Conservation (phyloP, 2,888 invertebrate genomes). For the Torymus texanus region DNA sequence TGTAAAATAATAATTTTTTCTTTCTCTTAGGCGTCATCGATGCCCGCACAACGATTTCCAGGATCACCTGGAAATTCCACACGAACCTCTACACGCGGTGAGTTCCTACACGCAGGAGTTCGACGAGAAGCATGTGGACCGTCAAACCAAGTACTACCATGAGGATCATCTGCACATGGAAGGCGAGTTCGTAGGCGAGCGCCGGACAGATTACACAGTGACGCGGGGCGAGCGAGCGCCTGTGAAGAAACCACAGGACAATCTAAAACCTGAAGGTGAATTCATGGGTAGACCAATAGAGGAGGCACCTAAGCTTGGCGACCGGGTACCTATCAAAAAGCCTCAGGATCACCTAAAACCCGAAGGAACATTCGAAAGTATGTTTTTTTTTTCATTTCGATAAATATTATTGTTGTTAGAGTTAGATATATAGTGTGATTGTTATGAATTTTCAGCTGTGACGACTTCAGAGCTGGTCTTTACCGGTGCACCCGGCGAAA, state of each 20-base stretch:
- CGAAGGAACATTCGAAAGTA: conserved; percentile 76
- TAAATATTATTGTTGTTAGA: background rate
- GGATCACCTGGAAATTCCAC: conserved; percentile 69
- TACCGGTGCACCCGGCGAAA: conserved; percentile 79
- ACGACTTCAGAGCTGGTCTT: conserved; percentile 84
- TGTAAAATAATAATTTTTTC: background rate
- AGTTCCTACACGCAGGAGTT: conserved; percentile 82
- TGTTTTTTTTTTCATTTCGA: conserved; percentile 55
- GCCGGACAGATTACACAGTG: conserved; percentile 76
- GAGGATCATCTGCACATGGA: conserved; percentile 85
- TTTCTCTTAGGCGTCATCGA: conserved; percentile 84
- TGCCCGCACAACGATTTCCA: conserved; percentile 82
- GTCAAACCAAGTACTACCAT: conserved; percentile 79
- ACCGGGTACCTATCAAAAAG: conserved; percentile 69
- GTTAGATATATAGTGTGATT: background rate
- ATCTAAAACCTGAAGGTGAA: conserved; percentile 78
- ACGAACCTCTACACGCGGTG: conserved; percentile 68
- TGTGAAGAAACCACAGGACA: conserved; percentile 76
- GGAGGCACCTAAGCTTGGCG: conserved; percentile 60
- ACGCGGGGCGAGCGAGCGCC: conserved; percentile 72
- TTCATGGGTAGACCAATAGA: conserved; percentile 73
- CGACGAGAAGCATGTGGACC: conserved; percentile 81
- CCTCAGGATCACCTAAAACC: conserved; percentile 71
- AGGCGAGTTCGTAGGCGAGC: conserved; percentile 78
- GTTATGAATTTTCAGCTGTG: conserved; percentile 76